Evolutionary conservation across 2,113 vertebrate species (phyloP).

Genomic region (Phainopepla nitens): DNA sequence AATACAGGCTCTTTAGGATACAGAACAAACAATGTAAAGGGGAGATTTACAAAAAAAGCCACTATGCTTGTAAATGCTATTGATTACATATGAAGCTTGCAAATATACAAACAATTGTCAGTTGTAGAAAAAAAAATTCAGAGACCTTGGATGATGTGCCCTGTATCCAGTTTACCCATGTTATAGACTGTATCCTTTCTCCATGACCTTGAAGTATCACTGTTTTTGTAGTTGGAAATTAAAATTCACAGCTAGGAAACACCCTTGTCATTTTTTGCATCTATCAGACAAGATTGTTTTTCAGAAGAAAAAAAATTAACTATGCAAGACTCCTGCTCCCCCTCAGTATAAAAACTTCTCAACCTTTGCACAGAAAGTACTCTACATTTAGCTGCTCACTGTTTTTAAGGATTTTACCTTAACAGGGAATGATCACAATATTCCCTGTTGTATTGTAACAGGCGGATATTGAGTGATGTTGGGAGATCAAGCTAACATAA

Average conservation of each 20-base stretch:
- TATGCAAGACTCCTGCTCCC: background rate
- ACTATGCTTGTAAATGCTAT: background rate
- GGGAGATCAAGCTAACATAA: background rate
- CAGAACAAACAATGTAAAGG: background rate
- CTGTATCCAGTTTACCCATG: background rate
- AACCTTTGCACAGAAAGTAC: background rate
- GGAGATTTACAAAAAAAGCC: background rate
- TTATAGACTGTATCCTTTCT: background rate
- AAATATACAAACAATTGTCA: background rate
- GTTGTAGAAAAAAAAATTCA: background rate
- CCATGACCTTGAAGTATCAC: background rate
- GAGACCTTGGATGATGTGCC: fast-evolving
- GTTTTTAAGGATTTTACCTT: background rate
- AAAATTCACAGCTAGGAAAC: background rate
- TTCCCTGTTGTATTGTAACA: background rate
- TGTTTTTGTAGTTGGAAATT: background rate
- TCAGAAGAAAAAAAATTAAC: background rate
- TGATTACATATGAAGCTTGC: background rate
- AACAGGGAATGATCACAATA: background rate
- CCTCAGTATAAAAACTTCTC: background rate
- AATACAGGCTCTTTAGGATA: background rate
- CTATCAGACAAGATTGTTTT: background rate
- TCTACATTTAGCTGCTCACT: background rate
- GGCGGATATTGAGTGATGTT: background rate
- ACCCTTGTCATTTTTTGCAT: background rate